Conservation (phyloP, 2,113 vertebrate genomes). For the Garra rufa region DNA sequence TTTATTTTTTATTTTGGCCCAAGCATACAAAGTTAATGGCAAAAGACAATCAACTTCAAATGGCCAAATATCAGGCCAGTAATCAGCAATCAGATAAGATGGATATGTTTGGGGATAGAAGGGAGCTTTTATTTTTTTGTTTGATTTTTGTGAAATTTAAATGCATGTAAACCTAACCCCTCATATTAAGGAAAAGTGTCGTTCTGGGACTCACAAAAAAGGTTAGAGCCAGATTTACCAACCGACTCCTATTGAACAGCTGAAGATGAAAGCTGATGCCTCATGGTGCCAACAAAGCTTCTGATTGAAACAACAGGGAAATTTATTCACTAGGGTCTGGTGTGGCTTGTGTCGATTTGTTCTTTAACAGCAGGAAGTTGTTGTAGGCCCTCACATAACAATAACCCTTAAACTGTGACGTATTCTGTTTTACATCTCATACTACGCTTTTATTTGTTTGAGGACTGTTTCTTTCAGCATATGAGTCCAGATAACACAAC, state of each 20-base stretch:
- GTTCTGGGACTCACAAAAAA: constrained; percentile 2
- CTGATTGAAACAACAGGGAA: constrained; percentile 28
- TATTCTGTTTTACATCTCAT: background rate
- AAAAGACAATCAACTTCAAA: background rate
- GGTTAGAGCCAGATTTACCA: constrained; percentile 26
- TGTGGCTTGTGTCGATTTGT: background rate
- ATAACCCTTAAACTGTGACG: background rate
- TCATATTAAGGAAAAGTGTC: background rate
- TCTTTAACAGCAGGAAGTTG: constrained; percentile 10
- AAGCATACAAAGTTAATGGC: background rate
- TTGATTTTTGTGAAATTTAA: background rate
- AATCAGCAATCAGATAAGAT: background rate
- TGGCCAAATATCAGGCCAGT: background rate
- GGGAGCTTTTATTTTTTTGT: background rate
- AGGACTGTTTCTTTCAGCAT: background rate
- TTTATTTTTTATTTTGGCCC: background rate
- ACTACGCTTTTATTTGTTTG: background rate
- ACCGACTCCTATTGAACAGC: constrained; percentile 33
- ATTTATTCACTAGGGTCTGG: background rate
- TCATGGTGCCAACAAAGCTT: constrained; percentile 17
- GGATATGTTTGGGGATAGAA: background rate
- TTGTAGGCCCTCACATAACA: background rate
- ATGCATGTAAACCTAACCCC: background rate
- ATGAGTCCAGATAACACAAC: background rate
- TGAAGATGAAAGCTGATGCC: constrained; percentile 32